Base-by-base conservation (phyloP, 2,888 invertebrate genomes). In the Trypoxylon attenuatum region DNA sequence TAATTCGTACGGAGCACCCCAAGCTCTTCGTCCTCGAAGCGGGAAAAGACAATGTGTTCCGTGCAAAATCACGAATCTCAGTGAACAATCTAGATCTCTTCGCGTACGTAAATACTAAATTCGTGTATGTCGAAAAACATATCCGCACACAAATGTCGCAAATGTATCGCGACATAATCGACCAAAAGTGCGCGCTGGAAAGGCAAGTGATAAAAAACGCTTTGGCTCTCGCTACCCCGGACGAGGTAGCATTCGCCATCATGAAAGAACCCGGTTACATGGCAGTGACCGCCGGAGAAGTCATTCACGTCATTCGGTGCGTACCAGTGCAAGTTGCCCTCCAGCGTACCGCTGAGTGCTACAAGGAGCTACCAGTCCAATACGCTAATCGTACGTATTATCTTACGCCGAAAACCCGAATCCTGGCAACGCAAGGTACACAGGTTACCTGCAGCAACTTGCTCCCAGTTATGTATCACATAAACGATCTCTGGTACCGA, bases 61-160 rank as follows among this genome's bases (percentile, higher is more conserved):
- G n/a, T n/a, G n/a, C n/a, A n/a, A n/a, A n/a, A n/a, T n/a, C n/a
- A n/a, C n/a, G n/a, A n/a, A n/a, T n/a, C n/a, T n/a, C n/a, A n/a
- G n/a, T n/a, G n/a, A n/a, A n/a, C n/a, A n/a, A n/a, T n/a, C n/a
- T n/a, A n/a, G n/a, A n/a, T n/a, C n/a, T n/a, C n/a, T 42, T 52
- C 5, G 15, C 56, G 1, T 54, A 54, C 8, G 54, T 54, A 1
- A 54, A 54, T 29, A 22, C 38, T 0, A 54, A 54, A n/a, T 54
- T 54, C n/a, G 16, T 45, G 5, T 54, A 45, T 23, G 33, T 54
- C 2, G 54, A 54, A 16, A 54, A 22, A 22, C 47, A 47, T 4
- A 29, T 47, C 1, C 6, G n/a, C 8, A 46, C 27, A 1, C 46
- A 46, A 27, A 10, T 53, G 2, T 33, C 43, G 4, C 27, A 10